These are phyloP conservation scores for Pseudolycoriella hygida DNA, from an alignment of 2,888 invertebrate species.

Conservation along the genomic window DNA sequence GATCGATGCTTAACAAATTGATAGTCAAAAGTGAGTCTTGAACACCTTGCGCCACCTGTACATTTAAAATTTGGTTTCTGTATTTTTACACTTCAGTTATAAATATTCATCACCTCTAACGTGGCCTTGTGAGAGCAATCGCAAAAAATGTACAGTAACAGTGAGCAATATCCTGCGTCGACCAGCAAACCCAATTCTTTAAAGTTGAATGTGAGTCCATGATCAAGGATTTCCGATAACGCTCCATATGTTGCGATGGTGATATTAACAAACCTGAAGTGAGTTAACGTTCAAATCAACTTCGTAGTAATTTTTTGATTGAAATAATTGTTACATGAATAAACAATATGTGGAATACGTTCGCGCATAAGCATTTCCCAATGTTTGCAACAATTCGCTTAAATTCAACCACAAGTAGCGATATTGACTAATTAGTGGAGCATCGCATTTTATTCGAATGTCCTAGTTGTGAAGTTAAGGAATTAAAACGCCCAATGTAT, in stretches of 20 bases:
- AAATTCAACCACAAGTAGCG: constrained; percentile 44
- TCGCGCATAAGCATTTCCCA: constrained; percentile 48
- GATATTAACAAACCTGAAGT: constrained; percentile 42
- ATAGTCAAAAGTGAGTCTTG: constrained; percentile 40
- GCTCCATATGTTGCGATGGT: constrained; percentile 50
- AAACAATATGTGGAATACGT: constrained; percentile 48
- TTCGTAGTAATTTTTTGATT: constrained; percentile 1
- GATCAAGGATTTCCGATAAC: constrained; percentile 46
- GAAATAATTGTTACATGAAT: constrained; percentile 32
- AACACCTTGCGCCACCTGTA: constrained; percentile 41
- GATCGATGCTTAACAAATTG: constrained; percentile 37
- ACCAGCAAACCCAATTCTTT: constrained; percentile 49
- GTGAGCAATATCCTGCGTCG: constrained; percentile 40
- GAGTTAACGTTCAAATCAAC: too few species aligned
- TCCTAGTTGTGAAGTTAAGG: constrained; percentile 29
- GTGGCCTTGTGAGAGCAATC: constrained; percentile 50
- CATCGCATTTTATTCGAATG: constrained; percentile 34
- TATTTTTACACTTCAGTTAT: background rate
- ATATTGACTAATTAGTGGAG: constrained; percentile 39
- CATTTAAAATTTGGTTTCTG: background rate
- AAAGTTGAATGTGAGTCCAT: constrained; percentile 44
- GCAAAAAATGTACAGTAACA: constrained; percentile 42
- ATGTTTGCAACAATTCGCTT: constrained; percentile 42
- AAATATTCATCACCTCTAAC: constrained; percentile 22
- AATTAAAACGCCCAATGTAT: constrained; percentile 2